Conservation (phyloP, 2,797 vertebrate genomes). For the Rallus crepitans region DNA sequence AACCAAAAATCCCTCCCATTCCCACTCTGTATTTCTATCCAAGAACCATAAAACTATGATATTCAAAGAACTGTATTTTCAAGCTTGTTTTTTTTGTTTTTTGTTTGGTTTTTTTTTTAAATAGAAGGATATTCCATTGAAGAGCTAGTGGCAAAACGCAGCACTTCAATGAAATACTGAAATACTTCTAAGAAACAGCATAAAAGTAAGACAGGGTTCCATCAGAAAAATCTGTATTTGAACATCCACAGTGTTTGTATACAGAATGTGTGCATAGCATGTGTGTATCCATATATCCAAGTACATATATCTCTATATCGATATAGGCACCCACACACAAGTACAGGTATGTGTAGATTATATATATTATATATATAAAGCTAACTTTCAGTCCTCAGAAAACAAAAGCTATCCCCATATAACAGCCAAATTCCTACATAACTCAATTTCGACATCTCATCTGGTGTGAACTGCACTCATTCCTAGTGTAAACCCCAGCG, state of each 20-base stretch:
- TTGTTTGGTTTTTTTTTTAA: not conserved
- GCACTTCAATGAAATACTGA: not conserved
- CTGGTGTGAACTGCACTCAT: slow-evolving; percentile 87
- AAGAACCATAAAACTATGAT: not conserved
- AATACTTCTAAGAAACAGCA: not conserved
- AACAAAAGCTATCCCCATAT: slow-evolving; percentile 89
- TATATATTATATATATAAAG: slow-evolving; percentile 83
- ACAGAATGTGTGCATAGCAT: rapidly evolving
- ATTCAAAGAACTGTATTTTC: not conserved
- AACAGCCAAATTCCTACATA: slow-evolving; percentile 94
- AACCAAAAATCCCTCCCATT: not conserved
- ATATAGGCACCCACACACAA: slow-evolving; percentile 51
- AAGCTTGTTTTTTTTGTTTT: not conserved
- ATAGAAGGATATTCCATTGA: not conserved
- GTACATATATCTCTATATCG: not conserved
- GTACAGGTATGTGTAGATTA: slow-evolving; percentile 76
- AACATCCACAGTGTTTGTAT: not conserved
- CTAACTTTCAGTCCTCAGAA: slow-evolving; percentile 88
- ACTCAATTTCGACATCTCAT: slow-evolving; percentile 96
- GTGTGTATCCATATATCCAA: slow-evolving; percentile 10
- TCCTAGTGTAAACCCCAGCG: slow-evolving; percentile 84
- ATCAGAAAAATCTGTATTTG: not conserved
- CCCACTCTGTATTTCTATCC: not conserved
- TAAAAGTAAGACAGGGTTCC: not conserved
- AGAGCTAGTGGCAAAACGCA: not conserved